These are phyloP conservation scores for Drosophila busckii DNA, from an alignment of 1,140 invertebrate species.

Conservation along the genomic window DNA sequence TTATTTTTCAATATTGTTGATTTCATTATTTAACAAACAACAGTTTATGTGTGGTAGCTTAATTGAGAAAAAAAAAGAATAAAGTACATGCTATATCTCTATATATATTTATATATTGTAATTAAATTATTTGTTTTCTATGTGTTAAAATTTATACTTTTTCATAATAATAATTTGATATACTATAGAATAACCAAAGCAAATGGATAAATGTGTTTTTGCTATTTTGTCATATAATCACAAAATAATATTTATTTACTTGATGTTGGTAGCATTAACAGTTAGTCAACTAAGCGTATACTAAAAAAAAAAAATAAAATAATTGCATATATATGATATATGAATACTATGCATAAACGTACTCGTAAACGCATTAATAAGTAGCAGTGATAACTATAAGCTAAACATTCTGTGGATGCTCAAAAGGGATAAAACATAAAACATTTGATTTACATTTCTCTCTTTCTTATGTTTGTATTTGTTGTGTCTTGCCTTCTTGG, in stretches of 20 bases:
- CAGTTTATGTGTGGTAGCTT: slow-evolving; percentile 38
- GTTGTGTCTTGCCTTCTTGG: slow-evolving; percentile 37
- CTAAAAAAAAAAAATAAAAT: slow-evolving; percentile 17
- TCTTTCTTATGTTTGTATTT: slow-evolving; percentile 37
- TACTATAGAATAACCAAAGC: slow-evolving; percentile 35
- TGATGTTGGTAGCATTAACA: slow-evolving; percentile 73
- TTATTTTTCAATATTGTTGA: slow-evolving; percentile 2
- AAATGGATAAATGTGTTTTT: slow-evolving; percentile 72
- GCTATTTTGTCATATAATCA: slow-evolving; percentile 73
- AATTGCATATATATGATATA: slow-evolving; percentile 30
- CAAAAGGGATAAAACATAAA: slow-evolving; percentile 37
- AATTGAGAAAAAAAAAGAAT: no score
- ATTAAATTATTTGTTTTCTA: slow-evolving; percentile 40
- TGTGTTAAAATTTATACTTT: slow-evolving; percentile 54
- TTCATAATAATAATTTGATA: slow-evolving; percentile 15
- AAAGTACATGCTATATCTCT: slow-evolving; percentile 13
- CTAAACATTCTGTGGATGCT: slow-evolving; percentile 29
- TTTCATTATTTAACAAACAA: slow-evolving; percentile 24
- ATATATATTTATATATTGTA: slow-evolving; percentile 32
- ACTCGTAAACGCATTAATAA: slow-evolving; percentile 23
- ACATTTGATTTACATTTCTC: slow-evolving; percentile 12
- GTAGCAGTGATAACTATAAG: slow-evolving; percentile 24
- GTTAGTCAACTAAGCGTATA: slow-evolving; percentile 21
- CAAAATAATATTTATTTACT: slow-evolving; percentile 60
- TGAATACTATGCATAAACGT: slow-evolving; percentile 24